Base-by-base conservation (phyloP, 2,888 invertebrate species). In the Carpatolechia fugitivella region DNA sequence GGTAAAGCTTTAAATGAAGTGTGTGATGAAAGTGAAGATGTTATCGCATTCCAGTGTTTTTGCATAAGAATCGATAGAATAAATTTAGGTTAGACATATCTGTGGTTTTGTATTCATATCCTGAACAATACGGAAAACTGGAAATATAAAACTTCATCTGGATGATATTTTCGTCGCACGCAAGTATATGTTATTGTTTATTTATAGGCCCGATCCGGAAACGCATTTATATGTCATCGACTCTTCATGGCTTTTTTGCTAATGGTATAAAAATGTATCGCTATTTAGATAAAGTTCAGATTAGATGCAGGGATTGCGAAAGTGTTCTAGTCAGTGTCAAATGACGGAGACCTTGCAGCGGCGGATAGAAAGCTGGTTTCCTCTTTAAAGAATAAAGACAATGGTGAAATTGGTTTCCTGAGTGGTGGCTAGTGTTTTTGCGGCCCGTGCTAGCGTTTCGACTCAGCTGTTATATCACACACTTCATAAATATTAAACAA, bases 1-100 rank as follows among this genome's bases (percentile, higher is more conserved):
- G 57, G 63, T 62, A 61, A 56, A 65, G 55, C 55, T 59, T 60
- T 60, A 66, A 61, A 60, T 68, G 56, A 72, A 66, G 61, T 71
- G 72, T 76, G 65, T 61, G 64, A 64, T 62, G 61, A 63, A 70
- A 76, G 76, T 78, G 72, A 65, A 58, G 65, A 74, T 60, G 66
- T 77, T 84, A 81, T 84, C 72, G 82, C 81, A 84, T 78, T 56
- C 63, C 64, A 74, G 82, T 88, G 86, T 87, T 88, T 88, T 88
- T 85, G 88, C 87, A 85, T 86, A 88, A 88, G 85, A 90, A 90
- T 90, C 87, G 85, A 90, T 90, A 81, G 79, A 82, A 81, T 78
- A 82, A 82, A 89, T 88, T 85, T 87, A 89, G 90, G 89, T 90
- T 89, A 89, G 51, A 87, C 80, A 87, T 83, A 80, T 84, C 69